Evolutionary conservation across 2,113 vertebrate genomes (phyloP).

Genomic region (Cyphomyrus plagiostoma): DNA sequence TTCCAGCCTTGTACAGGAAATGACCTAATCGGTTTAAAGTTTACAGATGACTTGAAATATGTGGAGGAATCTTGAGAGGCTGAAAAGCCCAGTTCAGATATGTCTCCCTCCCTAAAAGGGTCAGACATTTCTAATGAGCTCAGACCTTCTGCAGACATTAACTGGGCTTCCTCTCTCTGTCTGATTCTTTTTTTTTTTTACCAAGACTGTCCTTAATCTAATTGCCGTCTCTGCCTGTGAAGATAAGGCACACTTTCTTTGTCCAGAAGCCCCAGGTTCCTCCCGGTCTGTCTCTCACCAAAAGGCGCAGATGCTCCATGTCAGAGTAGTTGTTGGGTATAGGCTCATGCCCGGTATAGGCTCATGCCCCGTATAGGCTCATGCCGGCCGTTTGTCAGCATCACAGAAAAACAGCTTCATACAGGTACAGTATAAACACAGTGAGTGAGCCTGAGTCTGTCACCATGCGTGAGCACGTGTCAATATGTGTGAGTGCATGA

Average conservation of each 20-base stretch:
- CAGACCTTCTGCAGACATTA: neutral
- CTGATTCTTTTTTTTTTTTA: neutral
- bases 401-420: neutral
- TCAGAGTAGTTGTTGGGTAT: neutral
- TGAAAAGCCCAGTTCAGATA: neutral
- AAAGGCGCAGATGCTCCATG: no score
- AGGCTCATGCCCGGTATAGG: no score
- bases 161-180: neutral
- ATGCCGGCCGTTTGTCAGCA: neutral
- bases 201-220: neutral
- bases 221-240: neutral
- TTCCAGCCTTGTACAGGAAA: neutral
- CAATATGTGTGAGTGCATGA: neutral
- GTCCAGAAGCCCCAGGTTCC: neutral
- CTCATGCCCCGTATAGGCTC: no score
- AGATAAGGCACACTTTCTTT: neutral
- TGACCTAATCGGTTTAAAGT: neutral
- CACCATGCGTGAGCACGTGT: neutral
- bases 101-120: neutral
- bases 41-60: neutral
- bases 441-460: neutral
- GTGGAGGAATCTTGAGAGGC: neutral
- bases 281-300: neutral
- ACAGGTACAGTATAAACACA: neutral
- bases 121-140: neutral